Evolutionary conservation across 2,113 vertebrate genomes (phyloP).

Genomic region (Fregata magnificens): DNA sequence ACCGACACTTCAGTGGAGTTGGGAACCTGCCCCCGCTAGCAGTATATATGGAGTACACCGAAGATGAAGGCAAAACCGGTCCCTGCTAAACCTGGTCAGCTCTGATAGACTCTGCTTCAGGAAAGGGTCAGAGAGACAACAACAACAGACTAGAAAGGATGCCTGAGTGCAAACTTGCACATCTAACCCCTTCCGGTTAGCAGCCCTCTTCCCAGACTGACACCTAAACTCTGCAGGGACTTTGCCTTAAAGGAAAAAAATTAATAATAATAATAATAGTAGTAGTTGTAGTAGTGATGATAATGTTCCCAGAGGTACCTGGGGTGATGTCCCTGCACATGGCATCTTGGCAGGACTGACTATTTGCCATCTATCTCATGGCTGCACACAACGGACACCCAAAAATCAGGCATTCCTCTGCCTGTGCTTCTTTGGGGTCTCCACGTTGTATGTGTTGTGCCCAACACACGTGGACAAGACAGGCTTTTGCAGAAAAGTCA

Average conservation of each 20-base stretch:
- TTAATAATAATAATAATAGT: neutral
- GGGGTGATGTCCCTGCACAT: neutral
- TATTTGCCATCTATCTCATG: neutral
- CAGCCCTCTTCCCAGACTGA: neutral
- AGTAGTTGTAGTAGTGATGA: neutral
- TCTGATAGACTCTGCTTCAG: neutral
- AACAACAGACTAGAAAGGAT: neutral
- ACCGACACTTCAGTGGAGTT: fast-evolving
- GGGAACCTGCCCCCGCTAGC: neutral
- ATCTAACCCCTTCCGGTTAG: neutral
- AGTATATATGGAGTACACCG: fast-evolving
- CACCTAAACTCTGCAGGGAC: neutral
- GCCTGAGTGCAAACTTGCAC: neutral
- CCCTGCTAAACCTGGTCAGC: neutral
- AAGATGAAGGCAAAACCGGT: neutral
- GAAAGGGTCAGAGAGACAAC: neutral
- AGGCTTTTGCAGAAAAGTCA: neutral
- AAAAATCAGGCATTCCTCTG: neutral
- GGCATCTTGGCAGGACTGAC: neutral
- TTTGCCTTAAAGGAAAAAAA: neutral
- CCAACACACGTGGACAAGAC: fast-evolving
- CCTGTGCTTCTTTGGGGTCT: neutral
- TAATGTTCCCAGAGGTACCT: neutral
- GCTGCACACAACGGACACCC: neutral
- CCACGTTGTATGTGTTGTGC: fast-evolving